These are phyloP conservation scores for Struthio camelus DNA, from an alignment of 2,113 vertebrate genomes.

Conservation along the genomic window DNA sequence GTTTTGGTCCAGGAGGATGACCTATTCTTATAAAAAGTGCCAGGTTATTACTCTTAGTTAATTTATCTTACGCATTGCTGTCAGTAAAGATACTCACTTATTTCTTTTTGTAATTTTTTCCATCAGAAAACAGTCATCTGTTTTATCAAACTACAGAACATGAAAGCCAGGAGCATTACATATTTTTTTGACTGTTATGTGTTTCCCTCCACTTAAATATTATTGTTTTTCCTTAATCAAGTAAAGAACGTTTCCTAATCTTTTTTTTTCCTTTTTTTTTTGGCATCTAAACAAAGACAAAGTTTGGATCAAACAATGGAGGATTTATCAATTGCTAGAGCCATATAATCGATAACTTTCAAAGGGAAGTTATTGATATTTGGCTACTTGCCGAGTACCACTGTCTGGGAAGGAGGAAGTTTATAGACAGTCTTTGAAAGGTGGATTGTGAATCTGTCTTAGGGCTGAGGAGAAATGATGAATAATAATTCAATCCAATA, in stretches of 20 bases:
- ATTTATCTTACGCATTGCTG: not conserved
- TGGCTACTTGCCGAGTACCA: not conserved
- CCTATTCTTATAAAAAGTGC: not conserved
- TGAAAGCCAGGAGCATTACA: slow-evolving; percentile 24
- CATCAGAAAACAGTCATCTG: not conserved
- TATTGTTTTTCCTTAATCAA: not conserved
- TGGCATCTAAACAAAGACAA: slow-evolving; percentile 26
- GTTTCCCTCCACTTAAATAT: not conserved
- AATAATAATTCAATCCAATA: not conserved
- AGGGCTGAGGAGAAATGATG: not conserved
- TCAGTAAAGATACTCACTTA: not conserved
- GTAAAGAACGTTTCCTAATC: not conserved
- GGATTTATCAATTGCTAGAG: not conserved
- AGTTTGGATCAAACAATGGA: not conserved
- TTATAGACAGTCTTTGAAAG: not conserved
- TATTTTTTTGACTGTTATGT: not conserved
- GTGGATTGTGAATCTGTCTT: slow-evolving; percentile 6
- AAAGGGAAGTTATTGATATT: not conserved
- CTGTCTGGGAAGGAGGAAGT: not conserved
- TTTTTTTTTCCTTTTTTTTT: not conserved
- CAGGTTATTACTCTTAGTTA: not conserved
- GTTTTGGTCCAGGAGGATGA: not conserved
- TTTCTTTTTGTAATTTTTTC: not conserved
- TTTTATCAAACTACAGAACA: not conserved
- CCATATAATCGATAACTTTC: slow-evolving; percentile 15